Conservation (phyloP, 1,140 invertebrate species). For the Forficula auricularia region DNA sequence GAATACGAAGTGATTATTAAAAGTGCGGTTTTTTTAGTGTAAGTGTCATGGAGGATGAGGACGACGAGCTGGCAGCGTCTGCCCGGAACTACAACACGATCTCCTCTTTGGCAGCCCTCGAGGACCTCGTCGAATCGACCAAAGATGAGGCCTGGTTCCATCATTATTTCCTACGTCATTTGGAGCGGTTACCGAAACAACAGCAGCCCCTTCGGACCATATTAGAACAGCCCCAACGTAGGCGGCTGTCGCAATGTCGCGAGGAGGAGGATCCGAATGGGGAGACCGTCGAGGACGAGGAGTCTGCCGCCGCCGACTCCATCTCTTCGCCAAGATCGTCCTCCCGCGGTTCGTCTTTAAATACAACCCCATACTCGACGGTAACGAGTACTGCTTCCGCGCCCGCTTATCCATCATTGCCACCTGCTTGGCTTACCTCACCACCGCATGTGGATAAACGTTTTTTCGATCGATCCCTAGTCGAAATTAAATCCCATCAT, state of each 20-base stretch:
- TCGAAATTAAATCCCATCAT: slow-evolving; percentile 58
- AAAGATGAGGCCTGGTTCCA: slow-evolving; percentile 49
- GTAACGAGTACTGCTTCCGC: slow-evolving; percentile 26
- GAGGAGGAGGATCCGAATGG: slow-evolving; percentile 54
- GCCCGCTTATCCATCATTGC: slow-evolving; percentile 11
- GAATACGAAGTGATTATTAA: too few relatives aligned
- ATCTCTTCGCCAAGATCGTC: slow-evolving; percentile 22
- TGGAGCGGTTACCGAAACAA: slow-evolving; percentile 35
- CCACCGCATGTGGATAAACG: slow-evolving; percentile 56
- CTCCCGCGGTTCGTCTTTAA: slow-evolving; percentile 25
- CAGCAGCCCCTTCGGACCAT: slow-evolving; percentile 29
- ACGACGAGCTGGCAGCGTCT: slow-evolving; percentile 31
- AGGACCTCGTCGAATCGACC: slow-evolving; percentile 43
- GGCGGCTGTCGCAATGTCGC: slow-evolving; percentile 59
- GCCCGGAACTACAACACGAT: slow-evolving; percentile 51
- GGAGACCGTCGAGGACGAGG: slow-evolving; percentile 13
- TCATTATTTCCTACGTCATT: slow-evolving; percentile 52
- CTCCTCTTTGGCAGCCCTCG: slow-evolving; percentile 42
- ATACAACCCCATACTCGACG: slow-evolving; percentile 23
- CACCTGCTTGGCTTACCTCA: slow-evolving; percentile 9
- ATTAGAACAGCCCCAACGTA: slow-evolving; percentile 28
- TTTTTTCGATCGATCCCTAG: slow-evolving; percentile 61
- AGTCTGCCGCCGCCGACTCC: slow-evolving; percentile 7
- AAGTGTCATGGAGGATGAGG: slow-evolving; percentile 18
- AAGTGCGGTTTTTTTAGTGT: too few relatives aligned